These are phyloP conservation scores for Orestias chungarensis DNA, from an alignment of 2,797 vertebrate genomes.

Conservation along the genomic window DNA sequence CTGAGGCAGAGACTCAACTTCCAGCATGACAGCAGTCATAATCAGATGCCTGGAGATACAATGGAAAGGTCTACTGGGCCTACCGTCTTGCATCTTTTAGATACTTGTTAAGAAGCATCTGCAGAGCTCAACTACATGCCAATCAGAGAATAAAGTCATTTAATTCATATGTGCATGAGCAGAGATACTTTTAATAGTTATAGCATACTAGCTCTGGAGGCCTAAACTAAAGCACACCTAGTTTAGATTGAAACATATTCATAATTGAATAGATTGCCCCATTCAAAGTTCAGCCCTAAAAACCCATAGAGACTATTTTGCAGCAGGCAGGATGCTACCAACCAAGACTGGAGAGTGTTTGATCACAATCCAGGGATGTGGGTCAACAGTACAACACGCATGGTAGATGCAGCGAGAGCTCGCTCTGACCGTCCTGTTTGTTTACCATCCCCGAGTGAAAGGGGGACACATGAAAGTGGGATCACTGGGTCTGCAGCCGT, in stretches of 20 bases:
- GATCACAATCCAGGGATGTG: not conserved
- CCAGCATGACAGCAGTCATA: not conserved
- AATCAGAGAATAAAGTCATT: not conserved
- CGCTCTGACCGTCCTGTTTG: constrained; percentile 33
- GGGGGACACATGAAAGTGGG: constrained; percentile 53
- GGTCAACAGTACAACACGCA: constrained; percentile 18
- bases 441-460: constrained; percentile 57
- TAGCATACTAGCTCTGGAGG: not conserved
- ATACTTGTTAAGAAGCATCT: too few species aligned
- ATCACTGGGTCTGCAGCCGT: constrained; percentile 36
- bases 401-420: constrained; percentile 16
- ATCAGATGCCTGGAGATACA: too few species aligned
- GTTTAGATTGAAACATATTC: not conserved
- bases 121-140: not conserved
- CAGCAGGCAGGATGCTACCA: not conserved
- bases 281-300: not conserved
- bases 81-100: too few species aligned
- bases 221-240: too few species aligned
- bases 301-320: not conserved
- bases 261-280: too few species aligned
- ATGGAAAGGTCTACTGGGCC: too few species aligned
- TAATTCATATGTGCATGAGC: not conserved
- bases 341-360: constrained; percentile 1
- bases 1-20: not conserved
- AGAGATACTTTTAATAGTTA: too few species aligned